phyloP scores from a whole-genome alignment of 2,888 invertebrate genomes.

The Odontocolon sp. region DNA sequence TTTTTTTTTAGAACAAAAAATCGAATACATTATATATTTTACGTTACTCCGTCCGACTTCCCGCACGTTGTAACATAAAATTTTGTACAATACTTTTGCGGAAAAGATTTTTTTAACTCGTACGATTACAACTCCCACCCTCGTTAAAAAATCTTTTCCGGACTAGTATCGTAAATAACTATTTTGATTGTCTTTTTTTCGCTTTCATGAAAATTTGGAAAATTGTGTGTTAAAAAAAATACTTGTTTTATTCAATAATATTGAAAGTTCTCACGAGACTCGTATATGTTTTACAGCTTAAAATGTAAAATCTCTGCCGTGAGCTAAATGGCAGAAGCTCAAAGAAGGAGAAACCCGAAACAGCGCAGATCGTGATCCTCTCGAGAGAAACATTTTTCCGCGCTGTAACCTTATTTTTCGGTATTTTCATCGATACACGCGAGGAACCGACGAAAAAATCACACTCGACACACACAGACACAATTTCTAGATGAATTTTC shows the following conservation, averaged over 20 bases:
- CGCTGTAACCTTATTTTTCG: slow-evolving; percentile 77
- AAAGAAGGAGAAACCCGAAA: slow-evolving; percentile 41
- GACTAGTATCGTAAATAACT: too few species aligned
- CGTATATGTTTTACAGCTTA: slow-evolving; percentile 57
- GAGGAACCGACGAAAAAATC: slow-evolving; percentile 11
- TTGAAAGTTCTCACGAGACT: slow-evolving; percentile 7
- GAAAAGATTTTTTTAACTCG: too few species aligned
- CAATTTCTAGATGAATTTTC: slow-evolving; percentile 78
- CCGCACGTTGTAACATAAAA: too few species aligned
- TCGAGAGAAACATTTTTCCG: slow-evolving; percentile 58
- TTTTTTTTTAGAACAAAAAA: background rate
- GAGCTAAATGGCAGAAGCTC: slow-evolving; percentile 50
- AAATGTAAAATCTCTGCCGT: slow-evolving; percentile 33
- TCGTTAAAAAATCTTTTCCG: too few species aligned
- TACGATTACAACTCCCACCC: too few species aligned
- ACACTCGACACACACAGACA: slow-evolving; percentile 63
- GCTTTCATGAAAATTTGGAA: too few species aligned
- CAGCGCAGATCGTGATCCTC: slow-evolving; percentile 57
- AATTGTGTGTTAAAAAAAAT: background rate
- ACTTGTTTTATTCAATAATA: background rate
- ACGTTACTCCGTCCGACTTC: too few species aligned
- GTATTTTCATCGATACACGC: slow-evolving; percentile 54
- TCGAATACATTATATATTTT: too few species aligned
- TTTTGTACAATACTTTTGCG: too few species aligned
- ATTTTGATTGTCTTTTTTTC: too few species aligned